Evolutionary conservation across 2,888 invertebrate genomes (phyloP).

Genomic region (Stenichneumon culpator): DNA sequence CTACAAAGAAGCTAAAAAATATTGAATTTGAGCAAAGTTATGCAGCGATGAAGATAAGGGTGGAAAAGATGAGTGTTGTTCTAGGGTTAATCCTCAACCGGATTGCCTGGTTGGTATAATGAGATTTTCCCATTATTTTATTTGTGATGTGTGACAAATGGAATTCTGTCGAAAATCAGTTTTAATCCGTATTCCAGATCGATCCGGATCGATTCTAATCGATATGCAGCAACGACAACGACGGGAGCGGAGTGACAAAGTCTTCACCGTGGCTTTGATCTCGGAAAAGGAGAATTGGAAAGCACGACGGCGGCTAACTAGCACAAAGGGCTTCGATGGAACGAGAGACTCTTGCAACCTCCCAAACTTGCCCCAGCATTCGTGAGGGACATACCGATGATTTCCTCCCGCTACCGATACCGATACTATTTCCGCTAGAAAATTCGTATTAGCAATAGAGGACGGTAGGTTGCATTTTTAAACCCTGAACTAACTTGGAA

Average conservation of each 20-base stretch:
- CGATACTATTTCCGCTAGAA: background rate
- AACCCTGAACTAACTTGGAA: no score
- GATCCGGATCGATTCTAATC: background rate
- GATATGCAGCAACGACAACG: constrained; percentile 3
- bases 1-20: background rate
- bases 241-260: constrained; percentile 45
- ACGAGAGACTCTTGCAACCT: constrained; percentile 63
- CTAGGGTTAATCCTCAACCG: background rate
- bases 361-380: constrained; percentile 57
- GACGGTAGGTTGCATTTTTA: no score
- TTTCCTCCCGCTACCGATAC: background rate
- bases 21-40: no score
- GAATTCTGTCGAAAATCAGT: background rate
- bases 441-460: background rate
- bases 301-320: constrained; percentile 73
- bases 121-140: background rate
- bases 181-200: background rate
- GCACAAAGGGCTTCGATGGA: constrained; percentile 74
- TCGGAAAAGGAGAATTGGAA: constrained; percentile 71
- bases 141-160: background rate
- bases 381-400: constrained; percentile 69
- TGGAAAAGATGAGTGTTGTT: background rate
- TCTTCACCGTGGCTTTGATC: constrained; percentile 76
- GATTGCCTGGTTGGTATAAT: background rate
- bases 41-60: background rate